Conservation (phyloP, 2,113 vertebrate species). For the Alethe diademata region DNA sequence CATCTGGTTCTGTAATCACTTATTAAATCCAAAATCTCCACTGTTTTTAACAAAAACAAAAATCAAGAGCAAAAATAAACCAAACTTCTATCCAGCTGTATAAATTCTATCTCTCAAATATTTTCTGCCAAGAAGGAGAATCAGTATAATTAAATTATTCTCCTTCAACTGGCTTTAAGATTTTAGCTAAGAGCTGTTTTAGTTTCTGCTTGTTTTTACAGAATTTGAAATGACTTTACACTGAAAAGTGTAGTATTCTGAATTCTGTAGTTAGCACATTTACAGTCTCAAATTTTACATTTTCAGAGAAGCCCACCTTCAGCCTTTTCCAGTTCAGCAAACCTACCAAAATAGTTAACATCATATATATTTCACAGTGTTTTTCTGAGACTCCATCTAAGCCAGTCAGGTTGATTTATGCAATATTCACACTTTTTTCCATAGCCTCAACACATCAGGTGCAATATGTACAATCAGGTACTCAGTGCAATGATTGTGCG, state of each 20-base stretch:
- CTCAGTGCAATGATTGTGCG: neutral
- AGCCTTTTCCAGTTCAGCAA: neutral
- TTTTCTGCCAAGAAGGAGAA: conserved; percentile 4
- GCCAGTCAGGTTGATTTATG: neutral
- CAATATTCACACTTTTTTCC: neutral
- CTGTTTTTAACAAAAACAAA: conserved; percentile 28
- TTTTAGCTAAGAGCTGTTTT: neutral
- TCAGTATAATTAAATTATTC: conserved; percentile 5
- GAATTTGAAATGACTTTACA: neutral
- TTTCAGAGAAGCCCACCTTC: neutral
- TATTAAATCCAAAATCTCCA: conserved; percentile 39
- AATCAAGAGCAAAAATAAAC: conserved; percentile 46
- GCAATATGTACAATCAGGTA: neutral
- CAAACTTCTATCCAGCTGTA: conserved; percentile 29
- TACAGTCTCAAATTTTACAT: neutral
- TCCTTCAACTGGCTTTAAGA: neutral
- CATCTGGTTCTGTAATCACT: conserved; percentile 19
- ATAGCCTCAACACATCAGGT: neutral
- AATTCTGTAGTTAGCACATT: neutral
- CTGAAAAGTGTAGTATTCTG: neutral
- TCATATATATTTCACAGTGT: neutral
- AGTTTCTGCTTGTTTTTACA: neutral
- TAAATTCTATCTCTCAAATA: conserved; percentile 9
- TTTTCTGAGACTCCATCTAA: neutral
- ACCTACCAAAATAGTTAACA: neutral